phyloP scores from a whole-genome alignment of 2,797 vertebrate genomes.

The Myotis planiceps region DNA sequence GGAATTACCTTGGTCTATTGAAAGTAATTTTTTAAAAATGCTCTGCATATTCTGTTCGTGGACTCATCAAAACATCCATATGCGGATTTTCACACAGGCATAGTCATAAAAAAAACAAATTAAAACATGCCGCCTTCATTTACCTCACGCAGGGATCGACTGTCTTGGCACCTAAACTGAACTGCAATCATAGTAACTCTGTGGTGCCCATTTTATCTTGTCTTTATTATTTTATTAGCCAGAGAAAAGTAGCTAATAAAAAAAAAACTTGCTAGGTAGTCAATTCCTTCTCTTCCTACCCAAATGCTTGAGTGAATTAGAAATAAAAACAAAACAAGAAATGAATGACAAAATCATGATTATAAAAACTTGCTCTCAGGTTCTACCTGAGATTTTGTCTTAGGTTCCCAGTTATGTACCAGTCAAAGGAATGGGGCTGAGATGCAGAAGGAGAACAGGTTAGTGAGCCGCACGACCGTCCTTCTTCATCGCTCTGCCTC shows the following conservation, averaged over 20 bases:
- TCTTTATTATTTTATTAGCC: background rate
- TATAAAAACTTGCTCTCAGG: background rate
- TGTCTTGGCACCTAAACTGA: background rate
- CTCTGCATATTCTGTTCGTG: background rate
- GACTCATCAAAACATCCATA: background rate
- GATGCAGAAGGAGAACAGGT: background rate
- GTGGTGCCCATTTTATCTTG: background rate
- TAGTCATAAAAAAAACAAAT: background rate
- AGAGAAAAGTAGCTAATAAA: background rate
- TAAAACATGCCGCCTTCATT: background rate
- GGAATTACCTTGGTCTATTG: background rate
- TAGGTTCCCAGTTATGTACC: background rate
- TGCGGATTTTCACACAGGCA: background rate
- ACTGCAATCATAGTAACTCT: background rate
- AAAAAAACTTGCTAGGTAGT: background rate
- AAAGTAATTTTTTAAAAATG: background rate
- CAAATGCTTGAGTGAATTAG: background rate
- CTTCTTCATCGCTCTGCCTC: background rate
- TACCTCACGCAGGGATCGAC: background rate
- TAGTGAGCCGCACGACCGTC: background rate
- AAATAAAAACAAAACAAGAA: background rate
- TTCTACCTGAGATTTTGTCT: background rate
- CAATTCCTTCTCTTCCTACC: background rate
- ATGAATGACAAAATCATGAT: background rate
- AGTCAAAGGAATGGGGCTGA: background rate